Evolutionary conservation across 2,797 vertebrate genomes (phyloP).

Genomic region (Clarias platycephalus): DNA sequence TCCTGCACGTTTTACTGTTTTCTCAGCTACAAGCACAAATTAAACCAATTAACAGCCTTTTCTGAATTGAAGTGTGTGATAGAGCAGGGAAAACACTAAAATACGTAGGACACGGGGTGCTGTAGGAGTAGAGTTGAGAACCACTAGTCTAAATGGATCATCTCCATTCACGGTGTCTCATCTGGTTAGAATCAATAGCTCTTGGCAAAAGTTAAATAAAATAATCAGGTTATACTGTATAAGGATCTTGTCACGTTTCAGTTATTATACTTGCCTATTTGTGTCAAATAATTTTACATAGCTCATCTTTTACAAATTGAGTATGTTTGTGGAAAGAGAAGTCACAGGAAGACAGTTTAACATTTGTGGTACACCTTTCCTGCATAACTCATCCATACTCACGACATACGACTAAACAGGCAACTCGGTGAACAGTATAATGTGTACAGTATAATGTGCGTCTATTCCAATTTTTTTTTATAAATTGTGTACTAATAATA

Average conservation of each 20-base stretch:
- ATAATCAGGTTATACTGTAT: background rate
- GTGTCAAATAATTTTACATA: background rate
- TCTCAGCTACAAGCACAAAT: too few relatives aligned
- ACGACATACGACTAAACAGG: background rate
- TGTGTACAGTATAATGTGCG: background rate
- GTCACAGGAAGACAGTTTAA: background rate
- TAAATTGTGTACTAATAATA: background rate
- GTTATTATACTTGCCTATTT: background rate
- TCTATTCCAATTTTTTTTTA: too few relatives aligned
- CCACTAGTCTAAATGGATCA: too few relatives aligned
- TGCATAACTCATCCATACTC: background rate
- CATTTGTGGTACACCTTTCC: too few relatives aligned
- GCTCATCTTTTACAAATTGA: background rate
- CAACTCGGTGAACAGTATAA: background rate
- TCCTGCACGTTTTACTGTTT: too few relatives aligned
- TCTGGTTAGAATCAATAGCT: background rate
- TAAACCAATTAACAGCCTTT: too few relatives aligned
- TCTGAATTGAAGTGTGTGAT: too few relatives aligned
- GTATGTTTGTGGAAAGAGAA: background rate
- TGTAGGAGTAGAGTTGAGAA: too few relatives aligned
- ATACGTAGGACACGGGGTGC: too few relatives aligned
- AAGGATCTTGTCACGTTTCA: background rate
- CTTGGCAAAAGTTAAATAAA: background rate
- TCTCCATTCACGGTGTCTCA: too few relatives aligned
- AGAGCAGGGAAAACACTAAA: too few relatives aligned